Percentiles rank a stretch among this genome's conserved stretches.
These are phyloP conservation scores for Scaptomyza reducta DNA, from an alignment of 2,888 invertebrate species.

Conservation along the genomic window DNA sequence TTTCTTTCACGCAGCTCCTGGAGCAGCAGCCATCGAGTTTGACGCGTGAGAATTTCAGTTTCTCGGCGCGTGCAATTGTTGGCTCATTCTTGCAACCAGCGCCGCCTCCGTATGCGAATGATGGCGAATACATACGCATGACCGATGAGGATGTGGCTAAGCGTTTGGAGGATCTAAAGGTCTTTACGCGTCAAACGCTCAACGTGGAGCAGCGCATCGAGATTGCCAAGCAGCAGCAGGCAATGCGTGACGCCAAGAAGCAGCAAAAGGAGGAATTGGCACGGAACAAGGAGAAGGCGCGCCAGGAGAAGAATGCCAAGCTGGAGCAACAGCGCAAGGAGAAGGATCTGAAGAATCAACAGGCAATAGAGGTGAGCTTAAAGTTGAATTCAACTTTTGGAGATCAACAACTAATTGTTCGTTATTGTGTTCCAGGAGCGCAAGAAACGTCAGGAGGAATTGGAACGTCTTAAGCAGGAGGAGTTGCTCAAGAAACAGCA, in stretches of 20 bases:
- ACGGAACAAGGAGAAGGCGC: conserved; percentile 85
- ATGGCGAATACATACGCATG: conserved; percentile 90
- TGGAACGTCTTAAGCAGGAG: conserved; percentile 92
- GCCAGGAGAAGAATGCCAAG: conserved; percentile 90
- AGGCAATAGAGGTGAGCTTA: conserved; percentile 91
- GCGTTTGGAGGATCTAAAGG: conserved; percentile 88
- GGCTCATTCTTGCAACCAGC: conserved; percentile 95
- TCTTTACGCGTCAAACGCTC: conserved; percentile 87
- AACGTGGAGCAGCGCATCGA: conserved; percentile 91
- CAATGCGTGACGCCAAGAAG: conserved; percentile 90
- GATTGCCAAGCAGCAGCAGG: conserved; percentile 89
- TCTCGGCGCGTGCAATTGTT: conserved; percentile 93
- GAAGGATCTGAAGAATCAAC: conserved; percentile 92
- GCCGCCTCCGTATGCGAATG: conserved; percentile 86
- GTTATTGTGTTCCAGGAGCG: conserved; percentile 88
- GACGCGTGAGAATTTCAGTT: conserved; percentile 95
- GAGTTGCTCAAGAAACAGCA: conserved; percentile 94
- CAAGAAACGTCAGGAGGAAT: conserved; percentile 92
- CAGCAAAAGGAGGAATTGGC: conserved; percentile 88
- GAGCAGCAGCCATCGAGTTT: conserved; percentile 89
- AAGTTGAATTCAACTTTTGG: neutral
- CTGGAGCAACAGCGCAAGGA: conserved; percentile 93
- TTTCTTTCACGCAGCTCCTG: conserved; percentile 80
- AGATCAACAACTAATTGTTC: too few relatives aligned
- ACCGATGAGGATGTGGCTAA: conserved; percentile 93